These are phyloP conservation scores for Planococcus citri DNA, from an alignment of 1,140 invertebrate genomes.

Conservation along the genomic window DNA sequence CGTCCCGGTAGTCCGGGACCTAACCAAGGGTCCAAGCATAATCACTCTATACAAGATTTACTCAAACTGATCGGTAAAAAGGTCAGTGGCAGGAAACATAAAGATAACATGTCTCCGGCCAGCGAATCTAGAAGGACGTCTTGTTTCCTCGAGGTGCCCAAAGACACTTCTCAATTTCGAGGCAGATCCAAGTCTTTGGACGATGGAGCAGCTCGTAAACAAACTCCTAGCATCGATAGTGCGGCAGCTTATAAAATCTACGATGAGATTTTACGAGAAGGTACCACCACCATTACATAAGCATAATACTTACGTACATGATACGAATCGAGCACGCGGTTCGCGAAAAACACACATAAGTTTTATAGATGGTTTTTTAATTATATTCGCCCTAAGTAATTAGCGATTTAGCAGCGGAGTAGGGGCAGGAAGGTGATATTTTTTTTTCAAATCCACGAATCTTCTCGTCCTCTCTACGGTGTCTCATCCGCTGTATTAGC, in stretches of 20 bases:
- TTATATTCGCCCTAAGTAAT: no score
- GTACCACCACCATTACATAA: slow-evolving; percentile 34
- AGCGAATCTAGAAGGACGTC: slow-evolving; percentile 20
- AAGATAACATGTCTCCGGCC: slow-evolving; percentile 1
- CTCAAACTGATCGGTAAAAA: slow-evolving; percentile 23
- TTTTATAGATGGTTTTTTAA: no score
- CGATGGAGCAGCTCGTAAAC: slow-evolving; percentile 34
- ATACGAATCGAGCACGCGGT: no score
- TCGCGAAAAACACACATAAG: no score
- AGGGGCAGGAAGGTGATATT: no score
- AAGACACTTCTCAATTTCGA: slow-evolving; percentile 46
- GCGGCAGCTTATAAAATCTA: slow-evolving; percentile 68
- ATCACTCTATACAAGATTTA: slow-evolving; percentile 26
- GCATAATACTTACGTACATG: no score
- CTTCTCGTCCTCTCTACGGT: no score
- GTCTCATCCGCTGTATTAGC: no score
- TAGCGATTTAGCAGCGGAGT: no score
- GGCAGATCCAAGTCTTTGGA: slow-evolving; percentile 63
- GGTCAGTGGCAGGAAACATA: neutral
- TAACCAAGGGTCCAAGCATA: slow-evolving; percentile 14
- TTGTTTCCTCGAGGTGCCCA: slow-evolving; percentile 28
- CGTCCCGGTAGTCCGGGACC: slow-evolving; percentile 20
- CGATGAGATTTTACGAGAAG: slow-evolving; percentile 65
- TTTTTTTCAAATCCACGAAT: no score
- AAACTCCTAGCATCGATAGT: slow-evolving; percentile 47